Base-by-base conservation (phyloP, 1,140 invertebrate species). In the Paracyclopina nana region DNA sequence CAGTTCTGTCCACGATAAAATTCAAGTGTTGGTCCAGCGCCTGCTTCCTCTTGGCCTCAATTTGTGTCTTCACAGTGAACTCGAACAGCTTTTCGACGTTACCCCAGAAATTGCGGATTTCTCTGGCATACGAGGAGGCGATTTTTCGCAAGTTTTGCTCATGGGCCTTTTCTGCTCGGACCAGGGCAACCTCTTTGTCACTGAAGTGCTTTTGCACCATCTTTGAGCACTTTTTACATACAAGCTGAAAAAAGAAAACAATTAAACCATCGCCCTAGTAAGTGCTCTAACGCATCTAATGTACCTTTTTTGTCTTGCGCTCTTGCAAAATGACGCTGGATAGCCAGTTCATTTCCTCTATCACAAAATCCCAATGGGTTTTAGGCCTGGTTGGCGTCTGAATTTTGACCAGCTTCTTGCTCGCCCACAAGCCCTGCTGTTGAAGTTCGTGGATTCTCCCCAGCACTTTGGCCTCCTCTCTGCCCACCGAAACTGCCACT, bases 281-380 rank as follows among this genome's bases (percentile, higher is more conserved):
- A n/a, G n/a, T n/a, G n/a, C n/a, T n/a, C n/a, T n/a, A n/a, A n/a
- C n/a, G n/a, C 0, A 16, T 40, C 14, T 90, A 87, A 6, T 82
- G 80, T 42, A 80, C 79, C 65, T 90, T 91, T 61, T 97, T 98
- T 87, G 86, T 94, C 63, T 94, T 96, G 43, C 90, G 70, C 67
- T 98, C 92, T 63, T 94, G 84, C 26, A 82, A 82, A 72, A 98
- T 97, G 68, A 98, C 92, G 85, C 81, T 29, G 6, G 90, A 84
- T 46, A 99, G 69, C 94, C 94, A 99, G 20, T 81, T 79, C 85
- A 97, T 95, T 68, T 99, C 94, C 65, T 98, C 94, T 8, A 98
- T 64, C 43, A 99, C 70, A 66, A 92, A 98, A 64, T 98, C 94
- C 91, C 91, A 97, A 63, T 98, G 92, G n/a, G 81, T 79, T 70